Conservation (phyloP, 1,140 invertebrate genomes). For the Halotydeus destructor region DNA sequence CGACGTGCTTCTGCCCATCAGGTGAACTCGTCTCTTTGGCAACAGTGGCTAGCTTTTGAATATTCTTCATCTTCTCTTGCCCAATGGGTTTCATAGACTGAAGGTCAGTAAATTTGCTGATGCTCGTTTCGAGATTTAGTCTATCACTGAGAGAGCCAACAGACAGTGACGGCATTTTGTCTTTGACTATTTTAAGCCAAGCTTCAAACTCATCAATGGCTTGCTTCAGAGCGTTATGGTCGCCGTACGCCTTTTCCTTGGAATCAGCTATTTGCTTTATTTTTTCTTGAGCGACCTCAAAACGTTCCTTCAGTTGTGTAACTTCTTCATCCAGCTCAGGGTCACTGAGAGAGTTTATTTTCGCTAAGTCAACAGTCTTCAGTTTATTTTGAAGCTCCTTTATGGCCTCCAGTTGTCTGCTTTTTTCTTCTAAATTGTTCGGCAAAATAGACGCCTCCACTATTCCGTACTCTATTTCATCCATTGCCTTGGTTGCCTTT, state of each 20-base stretch:
- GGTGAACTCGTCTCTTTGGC: constrained; percentile 56
- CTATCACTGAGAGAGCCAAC: constrained; percentile 53
- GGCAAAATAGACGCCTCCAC: constrained; percentile 50
- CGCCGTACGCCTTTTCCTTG: constrained; percentile 60
- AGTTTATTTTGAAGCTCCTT: constrained; percentile 28
- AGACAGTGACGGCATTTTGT: constrained; percentile 66
- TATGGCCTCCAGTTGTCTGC: constrained; percentile 56
- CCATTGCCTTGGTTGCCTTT: constrained; percentile 54
- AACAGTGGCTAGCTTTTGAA: constrained; percentile 62
- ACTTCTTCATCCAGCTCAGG: not conserved
- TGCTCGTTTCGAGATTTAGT: constrained; percentile 61
- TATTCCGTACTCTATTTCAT: constrained; percentile 45
- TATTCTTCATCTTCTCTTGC: constrained; percentile 58
- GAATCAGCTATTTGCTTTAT: not conserved
- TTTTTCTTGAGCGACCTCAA: not conserved
- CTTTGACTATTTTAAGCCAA: constrained; percentile 60
- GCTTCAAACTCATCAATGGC: constrained; percentile 62
- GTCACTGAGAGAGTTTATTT: not conserved
- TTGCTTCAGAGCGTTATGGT: constrained; percentile 68
- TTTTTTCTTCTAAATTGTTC: constrained; percentile 58
- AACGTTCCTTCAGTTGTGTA: not conserved
- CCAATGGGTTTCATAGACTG: constrained; percentile 76
- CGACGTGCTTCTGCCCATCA: constrained; percentile 52
- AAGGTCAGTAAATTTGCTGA: constrained; percentile 39
- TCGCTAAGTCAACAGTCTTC: constrained; percentile 6